A percentile compares a stretch with the other conserved stretches of the same genome.
Conservation (phyloP, 2,888 invertebrate species). For the Catocala sponsa region DNA sequence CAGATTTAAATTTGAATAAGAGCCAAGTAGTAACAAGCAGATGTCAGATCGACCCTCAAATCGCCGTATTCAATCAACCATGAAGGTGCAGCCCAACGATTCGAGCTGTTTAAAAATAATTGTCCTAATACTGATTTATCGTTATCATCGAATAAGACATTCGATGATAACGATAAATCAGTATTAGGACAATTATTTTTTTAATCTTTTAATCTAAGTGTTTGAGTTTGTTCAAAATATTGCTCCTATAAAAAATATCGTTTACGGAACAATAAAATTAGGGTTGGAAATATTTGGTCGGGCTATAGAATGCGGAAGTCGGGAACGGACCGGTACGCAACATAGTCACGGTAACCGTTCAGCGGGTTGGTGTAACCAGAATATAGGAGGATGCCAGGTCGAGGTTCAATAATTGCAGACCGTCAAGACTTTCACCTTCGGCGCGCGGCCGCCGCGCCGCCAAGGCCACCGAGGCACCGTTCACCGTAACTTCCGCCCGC, state of each 20-base stretch:
- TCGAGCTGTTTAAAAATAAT: constrained; percentile 50
- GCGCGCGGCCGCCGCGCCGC: constrained; percentile 75
- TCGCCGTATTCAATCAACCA: constrained; percentile 77
- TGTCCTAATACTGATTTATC: constrained; percentile 41
- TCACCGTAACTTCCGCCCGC: constrained; percentile 78
- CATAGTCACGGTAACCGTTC: constrained; percentile 48
- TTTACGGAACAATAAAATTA: constrained; percentile 33
- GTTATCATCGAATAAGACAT: no score
- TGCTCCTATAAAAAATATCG: constrained; percentile 20
- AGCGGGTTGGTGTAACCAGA: constrained; percentile 64
- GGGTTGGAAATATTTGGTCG: constrained; percentile 35
- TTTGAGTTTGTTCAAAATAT: constrained; percentile 33
- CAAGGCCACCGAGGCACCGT: constrained; percentile 81
- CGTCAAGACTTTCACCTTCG: constrained; percentile 87
- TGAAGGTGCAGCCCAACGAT: constrained; percentile 70
- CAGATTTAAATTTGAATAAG: constrained; percentile 77
- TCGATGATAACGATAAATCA: no score
- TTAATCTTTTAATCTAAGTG: no score
- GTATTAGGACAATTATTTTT: no score
- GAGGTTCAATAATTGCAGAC: constrained; percentile 83
- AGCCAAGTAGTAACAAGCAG: constrained; percentile 73
- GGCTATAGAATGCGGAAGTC: constrained; percentile 66
- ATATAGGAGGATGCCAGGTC: constrained; percentile 79
- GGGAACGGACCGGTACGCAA: constrained; percentile 50
- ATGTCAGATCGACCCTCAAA: constrained; percentile 76